Percentiles rank a stretch among this genome's conserved stretches.
Conservation (phyloP, 1,140 invertebrate genomes). For the Idris sp. region DNA sequence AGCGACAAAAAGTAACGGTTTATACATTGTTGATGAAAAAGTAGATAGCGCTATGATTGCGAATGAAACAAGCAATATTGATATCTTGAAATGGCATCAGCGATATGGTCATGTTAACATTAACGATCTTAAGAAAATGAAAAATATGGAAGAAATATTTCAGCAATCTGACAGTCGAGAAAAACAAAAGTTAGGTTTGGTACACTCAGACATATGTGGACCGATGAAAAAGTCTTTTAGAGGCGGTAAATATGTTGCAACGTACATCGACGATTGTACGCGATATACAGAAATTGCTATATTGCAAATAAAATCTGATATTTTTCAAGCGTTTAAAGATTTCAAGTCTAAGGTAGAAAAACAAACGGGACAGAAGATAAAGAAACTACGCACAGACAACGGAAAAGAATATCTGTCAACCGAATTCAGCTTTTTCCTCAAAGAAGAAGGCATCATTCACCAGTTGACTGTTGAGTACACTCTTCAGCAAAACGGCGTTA, state of each 20-base stretch:
- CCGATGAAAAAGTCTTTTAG: slow-evolving; percentile 62
- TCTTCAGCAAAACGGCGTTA: slow-evolving; percentile 63
- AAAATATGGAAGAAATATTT: slow-evolving; percentile 13
- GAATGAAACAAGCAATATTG: background rate
- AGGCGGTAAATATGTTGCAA: slow-evolving; percentile 45
- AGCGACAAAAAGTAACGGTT: slow-evolving; percentile 24
- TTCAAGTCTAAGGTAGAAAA: slow-evolving; percentile 27
- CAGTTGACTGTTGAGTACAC: slow-evolving; percentile 20
- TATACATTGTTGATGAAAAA: slow-evolving; percentile 42
- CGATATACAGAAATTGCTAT: slow-evolving; percentile 18
- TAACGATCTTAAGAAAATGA: slow-evolving; percentile 11
- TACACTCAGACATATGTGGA: slow-evolving; percentile 59
- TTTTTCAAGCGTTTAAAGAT: slow-evolving; percentile 17
- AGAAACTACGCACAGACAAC: slow-evolving; percentile 30
- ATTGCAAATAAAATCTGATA: slow-evolving; percentile 16
- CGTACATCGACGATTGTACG: slow-evolving; percentile 47
- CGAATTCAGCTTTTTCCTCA: background rate
- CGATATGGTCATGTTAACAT: slow-evolving; percentile 33
- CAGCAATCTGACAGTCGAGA: slow-evolving; percentile 6
- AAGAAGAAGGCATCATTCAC: slow-evolving; percentile 4
- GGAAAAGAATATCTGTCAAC: slow-evolving; percentile 20
- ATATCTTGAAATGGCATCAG: slow-evolving; percentile 41
- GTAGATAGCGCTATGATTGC: background rate
- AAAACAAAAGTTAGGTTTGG: slow-evolving; percentile 13
- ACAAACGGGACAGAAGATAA: slow-evolving; percentile 17